Evolutionary conservation across 2,113 vertebrate genomes (phyloP), one percentile per base, ranked within the genome.

Genomic region (Origma solitaria): DNA sequence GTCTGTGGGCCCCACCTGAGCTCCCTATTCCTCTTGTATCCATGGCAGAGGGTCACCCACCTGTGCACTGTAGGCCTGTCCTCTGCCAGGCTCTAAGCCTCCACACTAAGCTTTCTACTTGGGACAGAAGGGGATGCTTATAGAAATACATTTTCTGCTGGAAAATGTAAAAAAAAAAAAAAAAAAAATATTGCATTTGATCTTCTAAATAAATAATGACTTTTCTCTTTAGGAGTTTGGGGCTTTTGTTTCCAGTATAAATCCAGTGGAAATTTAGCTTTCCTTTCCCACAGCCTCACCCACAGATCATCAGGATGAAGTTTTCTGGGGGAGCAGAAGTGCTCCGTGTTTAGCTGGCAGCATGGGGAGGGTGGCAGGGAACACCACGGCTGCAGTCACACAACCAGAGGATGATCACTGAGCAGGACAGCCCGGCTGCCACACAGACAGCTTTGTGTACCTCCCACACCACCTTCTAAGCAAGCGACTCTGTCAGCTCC

Each of bases 311-410:
- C 8, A 27, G 18, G 77, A 33, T 13, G 8, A 68, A 45, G 50
- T 23, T 70, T 68, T 35, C 54, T 58, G 64, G 45, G 38, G 68
- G 42, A 65, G 21, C n/a, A 54, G 71, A 88, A 64, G 42, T 15
- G n/a, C n/a, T 75, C 11, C 22, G 64, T 24, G 57, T 69, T 86
- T 49, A 24, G 38, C 9, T 24, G 30, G 45, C 68, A 72, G 49
- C 66, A 20, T 1, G 31, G 37, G 49, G 21, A 37, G 37, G 33
- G 22, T 0, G 2, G 33, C 45, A 72, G 91, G 61, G 79, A 68
- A 3, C 58, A 28, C 24, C 49, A 20, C 0, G 1, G 0, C 2
- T 60, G 66, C 49, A 44, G 7, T 21, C 0, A 0, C 45, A 25
- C 24, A 15, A 25, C 17, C 83, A 53, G 86, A 45, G 54, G 25